These are phyloP conservation scores for Monoplex corrugatus DNA, from an alignment of 2,888 invertebrate species.

Conservation along the genomic window DNA sequence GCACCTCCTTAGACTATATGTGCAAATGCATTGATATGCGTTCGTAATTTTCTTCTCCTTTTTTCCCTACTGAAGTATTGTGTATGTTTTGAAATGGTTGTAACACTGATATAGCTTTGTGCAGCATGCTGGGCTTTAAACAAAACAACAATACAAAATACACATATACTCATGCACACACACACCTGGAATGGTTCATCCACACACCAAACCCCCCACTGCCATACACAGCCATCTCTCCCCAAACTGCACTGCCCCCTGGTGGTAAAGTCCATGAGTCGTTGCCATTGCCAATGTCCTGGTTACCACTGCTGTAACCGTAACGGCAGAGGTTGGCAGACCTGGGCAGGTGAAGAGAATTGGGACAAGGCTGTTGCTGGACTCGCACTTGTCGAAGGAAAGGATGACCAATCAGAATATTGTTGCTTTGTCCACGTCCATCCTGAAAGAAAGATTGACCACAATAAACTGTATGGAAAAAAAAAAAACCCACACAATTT, in stretches of 20 bases:
- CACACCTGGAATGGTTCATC: conserved; percentile 64
- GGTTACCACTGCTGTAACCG: conserved; percentile 48
- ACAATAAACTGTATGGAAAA: too few species aligned
- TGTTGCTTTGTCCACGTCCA: conserved; percentile 55
- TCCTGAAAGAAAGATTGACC: conserved; percentile 55
- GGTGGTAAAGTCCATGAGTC: conserved; percentile 19
- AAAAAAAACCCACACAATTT: too few species aligned
- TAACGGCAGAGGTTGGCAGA: conserved; percentile 57
- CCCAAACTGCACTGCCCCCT: conserved; percentile 57
- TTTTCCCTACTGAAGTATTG: too few species aligned
- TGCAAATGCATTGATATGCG: too few species aligned
- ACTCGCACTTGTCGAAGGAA: conserved; percentile 74
- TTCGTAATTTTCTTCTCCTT: too few species aligned
- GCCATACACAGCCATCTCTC: conserved; percentile 70
- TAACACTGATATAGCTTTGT: too few species aligned
- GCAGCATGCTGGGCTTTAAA: too few species aligned
- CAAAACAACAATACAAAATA: too few species aligned
- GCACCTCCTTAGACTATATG: too few species aligned
- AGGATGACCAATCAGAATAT: conserved; percentile 73
- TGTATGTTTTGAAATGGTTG: too few species aligned
- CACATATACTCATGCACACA: background rate
- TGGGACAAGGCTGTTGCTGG: conserved; percentile 60
- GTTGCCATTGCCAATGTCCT: background rate
- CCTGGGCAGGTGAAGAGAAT: conserved; percentile 47
- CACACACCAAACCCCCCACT: conserved; percentile 69